Conservation (phyloP, 2,888 invertebrate species). For the Bellardia bayeri region DNA sequence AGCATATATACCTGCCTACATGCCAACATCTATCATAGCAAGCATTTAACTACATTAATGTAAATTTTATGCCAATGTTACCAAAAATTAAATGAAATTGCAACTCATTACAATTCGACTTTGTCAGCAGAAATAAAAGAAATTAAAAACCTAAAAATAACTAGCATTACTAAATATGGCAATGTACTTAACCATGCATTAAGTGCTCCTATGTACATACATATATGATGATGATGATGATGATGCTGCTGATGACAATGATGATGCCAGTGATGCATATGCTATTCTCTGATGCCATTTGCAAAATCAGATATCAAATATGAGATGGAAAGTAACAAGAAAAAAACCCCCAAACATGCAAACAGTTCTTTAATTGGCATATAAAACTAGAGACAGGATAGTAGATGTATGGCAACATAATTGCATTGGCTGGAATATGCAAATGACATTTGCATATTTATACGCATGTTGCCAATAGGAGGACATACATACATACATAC, state of each 20-base stretch:
- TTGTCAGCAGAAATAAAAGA: not conserved
- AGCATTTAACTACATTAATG: constrained; percentile 8
- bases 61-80: not conserved
- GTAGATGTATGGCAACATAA: constrained; percentile 18
- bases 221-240: not conserved
- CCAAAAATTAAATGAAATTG: constrained; percentile 18
- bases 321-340: not conserved
- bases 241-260: constrained; percentile 13
- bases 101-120: not conserved
- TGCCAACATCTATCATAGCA: constrained; percentile 1
- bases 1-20: not conserved
- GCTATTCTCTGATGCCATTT: not conserved
- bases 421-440: constrained; percentile 26
- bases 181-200: not conserved
- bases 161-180: not conserved
- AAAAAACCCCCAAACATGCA: not conserved
- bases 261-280: not conserved
- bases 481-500: not conserved
- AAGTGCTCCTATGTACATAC: not conserved
- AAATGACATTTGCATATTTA: constrained; percentile 50
- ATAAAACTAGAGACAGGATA: not conserved
- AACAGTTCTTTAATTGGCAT: constrained; percentile 40
- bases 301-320: constrained; percentile 31
- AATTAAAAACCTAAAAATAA: not conserved
- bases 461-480: not conserved